Evolutionary conservation across 2,888 invertebrate genomes (phyloP), one percentile per base, ranked within the genome.

Genomic region (Zygogramma bicolorata): DNA sequence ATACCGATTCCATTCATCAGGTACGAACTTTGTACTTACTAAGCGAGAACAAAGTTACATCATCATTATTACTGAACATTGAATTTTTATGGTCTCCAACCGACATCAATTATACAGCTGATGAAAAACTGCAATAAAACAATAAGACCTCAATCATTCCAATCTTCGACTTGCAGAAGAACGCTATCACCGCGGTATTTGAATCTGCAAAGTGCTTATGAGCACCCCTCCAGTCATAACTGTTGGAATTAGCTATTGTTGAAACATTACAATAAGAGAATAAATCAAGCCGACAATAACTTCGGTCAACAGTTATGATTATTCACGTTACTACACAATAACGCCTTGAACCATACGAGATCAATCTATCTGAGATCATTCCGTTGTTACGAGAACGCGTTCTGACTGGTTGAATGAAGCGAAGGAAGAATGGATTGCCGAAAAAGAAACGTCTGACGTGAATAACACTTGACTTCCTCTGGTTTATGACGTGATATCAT

Each of bases 221-320:
- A 46, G 18, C 2, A 46, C 29, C 62, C n/a, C 63, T 27, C 42
- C 25, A 46, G 63, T 42, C 18, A 63, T 63, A 63, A 63, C 63
- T 63, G 63, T 63, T 22, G 13, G 18, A 40, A 31, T 29, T 49
- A 25, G 18, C 42, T 46, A 40, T 63, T 46, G 63, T 63, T 63
- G 22, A 18, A 31, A 15, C 15, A 61, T 38, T 25, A 61, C 63
- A 63, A 63, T 63, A 46, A 63, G 31, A 63, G 15, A 18, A 63
- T 63, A 49, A 63, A 63, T 63, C 34, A 63, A 29, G 31, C 63
- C 5, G 3, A 63, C 31, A 46, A 13, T 10, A 49, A 63, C 29
- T 63, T 63, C 63, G 63, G 63, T 27, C 63, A 46, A 63, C 29
- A 63, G 62, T 42, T 38, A 61, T 61, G 5, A 62, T 42, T 15